phyloP scores from a whole-genome alignment of 2,113 vertebrate genomes.

The Thinocorus orbignyianus region DNA sequence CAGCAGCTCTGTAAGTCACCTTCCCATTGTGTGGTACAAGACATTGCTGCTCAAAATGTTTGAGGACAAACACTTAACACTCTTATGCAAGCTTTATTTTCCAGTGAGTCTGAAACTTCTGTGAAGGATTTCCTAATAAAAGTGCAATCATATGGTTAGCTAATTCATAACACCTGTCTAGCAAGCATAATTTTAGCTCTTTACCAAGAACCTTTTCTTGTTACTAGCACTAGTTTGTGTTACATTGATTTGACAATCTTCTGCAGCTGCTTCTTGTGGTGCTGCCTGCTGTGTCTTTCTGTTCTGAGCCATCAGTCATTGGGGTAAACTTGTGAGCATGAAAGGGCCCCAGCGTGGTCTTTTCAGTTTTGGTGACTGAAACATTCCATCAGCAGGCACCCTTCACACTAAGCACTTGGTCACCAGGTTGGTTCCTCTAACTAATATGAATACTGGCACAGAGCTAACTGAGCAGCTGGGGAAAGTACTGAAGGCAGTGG shows the following conservation, averaged over 20 bases:
- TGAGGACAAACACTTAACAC: background rate
- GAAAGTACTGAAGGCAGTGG: background rate
- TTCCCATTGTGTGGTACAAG: background rate
- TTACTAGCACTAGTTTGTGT: background rate
- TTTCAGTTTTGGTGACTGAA: background rate
- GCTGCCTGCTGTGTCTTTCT: background rate
- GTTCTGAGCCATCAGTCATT: background rate
- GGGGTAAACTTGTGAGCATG: background rate
- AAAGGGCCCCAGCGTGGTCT: background rate
- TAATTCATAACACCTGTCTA: background rate
- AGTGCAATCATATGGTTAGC: background rate
- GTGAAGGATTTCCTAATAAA: background rate
- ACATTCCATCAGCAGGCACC: background rate
- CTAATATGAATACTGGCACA: rapidly evolving
- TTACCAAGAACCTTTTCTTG: background rate
- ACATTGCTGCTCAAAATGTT: background rate
- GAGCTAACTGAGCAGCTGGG: background rate
- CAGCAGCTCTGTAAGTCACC: background rate
- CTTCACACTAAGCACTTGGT: background rate
- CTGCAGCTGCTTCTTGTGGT: background rate
- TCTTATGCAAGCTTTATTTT: background rate
- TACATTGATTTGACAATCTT: background rate
- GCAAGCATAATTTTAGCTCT: background rate
- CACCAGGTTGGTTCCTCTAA: background rate
- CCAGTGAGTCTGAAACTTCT: background rate